Percentiles rank a stretch among this genome's conserved stretches.
Conservation (phyloP, 1,140 invertebrate genomes). For the Drosophila malerkotliana region DNA sequence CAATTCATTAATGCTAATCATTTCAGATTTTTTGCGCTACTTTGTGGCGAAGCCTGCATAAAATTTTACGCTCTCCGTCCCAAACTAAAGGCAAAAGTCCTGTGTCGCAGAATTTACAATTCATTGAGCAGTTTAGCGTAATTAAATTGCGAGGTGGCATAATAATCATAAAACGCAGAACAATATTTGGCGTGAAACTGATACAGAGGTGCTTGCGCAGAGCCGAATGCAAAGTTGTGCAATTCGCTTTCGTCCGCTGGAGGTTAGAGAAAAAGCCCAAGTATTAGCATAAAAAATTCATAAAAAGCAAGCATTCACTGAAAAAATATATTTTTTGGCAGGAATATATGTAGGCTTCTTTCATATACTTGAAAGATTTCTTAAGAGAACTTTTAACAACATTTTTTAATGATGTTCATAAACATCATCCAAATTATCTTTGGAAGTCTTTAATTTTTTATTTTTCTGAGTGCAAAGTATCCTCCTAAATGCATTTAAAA, state of each 20-base stretch:
- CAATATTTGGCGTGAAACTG: constrained; percentile 32
- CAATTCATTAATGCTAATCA: constrained; percentile 83
- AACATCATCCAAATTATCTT: not conserved
- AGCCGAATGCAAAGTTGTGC: constrained; percentile 54
- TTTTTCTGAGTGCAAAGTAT: constrained; percentile 21
- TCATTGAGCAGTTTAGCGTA: constrained; percentile 80
- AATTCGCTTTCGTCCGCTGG: constrained; percentile 18
- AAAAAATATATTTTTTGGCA: not conserved
- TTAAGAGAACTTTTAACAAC: no score
- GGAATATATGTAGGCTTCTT: no score
- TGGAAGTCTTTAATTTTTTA: not conserved
- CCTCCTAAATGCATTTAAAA: constrained; percentile 33
- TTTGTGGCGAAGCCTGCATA: constrained; percentile 58
- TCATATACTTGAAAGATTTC: not conserved
- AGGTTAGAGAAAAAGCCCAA: not conserved
- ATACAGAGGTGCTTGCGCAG: constrained; percentile 12
- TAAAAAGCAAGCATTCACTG: constrained; percentile 31
- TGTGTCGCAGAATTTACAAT: constrained; percentile 68
- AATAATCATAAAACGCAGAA: constrained; percentile 51
- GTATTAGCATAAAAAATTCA: constrained; percentile 69
- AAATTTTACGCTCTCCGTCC: constrained; percentile 40
- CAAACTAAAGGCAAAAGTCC: constrained; percentile 47
- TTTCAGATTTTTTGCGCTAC: constrained; percentile 70
- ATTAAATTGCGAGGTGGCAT: constrained; percentile 74
- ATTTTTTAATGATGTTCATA: no score